Evolutionary conservation across 2,888 invertebrate genomes (phyloP), one percentile per base, ranked within the genome.

Genomic region (Teinopalpus imperialis): DNA sequence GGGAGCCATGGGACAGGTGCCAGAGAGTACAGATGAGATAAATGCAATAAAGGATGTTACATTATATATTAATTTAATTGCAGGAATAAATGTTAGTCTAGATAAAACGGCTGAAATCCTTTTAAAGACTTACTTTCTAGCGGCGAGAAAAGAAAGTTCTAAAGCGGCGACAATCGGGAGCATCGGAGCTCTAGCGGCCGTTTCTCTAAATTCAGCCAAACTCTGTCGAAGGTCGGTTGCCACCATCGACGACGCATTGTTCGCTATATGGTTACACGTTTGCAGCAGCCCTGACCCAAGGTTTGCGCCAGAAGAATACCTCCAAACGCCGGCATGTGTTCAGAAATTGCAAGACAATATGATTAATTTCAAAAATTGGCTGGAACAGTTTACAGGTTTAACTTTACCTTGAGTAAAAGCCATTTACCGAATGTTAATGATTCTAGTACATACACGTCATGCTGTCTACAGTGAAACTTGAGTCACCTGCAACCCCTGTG

Each of bases 201-300:
- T 63, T 6, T 79, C 81, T 41, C 32, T 75, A 6, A 81, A 73
- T 5, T 77, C 80, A 20, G 87, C 88, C 2, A 70, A 78, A 36
- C 59, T 88, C 0, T 86, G 88, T 51, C 74, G 80, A 3, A 65
- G 87, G 10, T 51, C 55, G 4, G 44, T 69, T 0, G 69, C 85
- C 1, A 74, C 67, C 42, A 55, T 70, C 14, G 74, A 83, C 43
- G 88, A 88, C 49, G 88, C 83, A 7, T 65, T 83, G 5, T 72
- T 88, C 34, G 81, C 87, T 7, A 79, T 87, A 45, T 88, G 88
- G 88, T 61, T 88, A 18, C 86, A 88, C 49, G 72, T 75, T 1
- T 72, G 78, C 30, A 81, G 85, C 0, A 66, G 66, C 48, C 71
- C 81, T 6, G 81, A 81, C 39, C 85, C 82, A 1, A 72, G 85